Evolutionary conservation across 2,888 invertebrate species (phyloP).

Genomic region (Flabesymbios commensalis): DNA sequence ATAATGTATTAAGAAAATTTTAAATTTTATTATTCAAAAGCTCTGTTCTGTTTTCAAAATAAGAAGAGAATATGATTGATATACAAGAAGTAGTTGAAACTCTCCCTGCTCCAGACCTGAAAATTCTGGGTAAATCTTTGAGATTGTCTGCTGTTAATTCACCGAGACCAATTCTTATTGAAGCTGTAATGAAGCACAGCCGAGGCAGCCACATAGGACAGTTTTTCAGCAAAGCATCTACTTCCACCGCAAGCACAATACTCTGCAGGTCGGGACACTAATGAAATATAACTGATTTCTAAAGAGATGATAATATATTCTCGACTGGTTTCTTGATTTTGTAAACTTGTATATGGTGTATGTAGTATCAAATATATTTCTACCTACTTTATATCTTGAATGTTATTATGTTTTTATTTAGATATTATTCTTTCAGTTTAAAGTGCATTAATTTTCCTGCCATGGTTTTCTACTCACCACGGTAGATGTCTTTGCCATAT

Average conservation of each 20-base stretch:
- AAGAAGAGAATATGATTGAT: conserved; percentile 27
- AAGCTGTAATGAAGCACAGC: conserved; percentile 8
- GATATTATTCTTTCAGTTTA: too few species aligned
- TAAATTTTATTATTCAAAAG: background rate
- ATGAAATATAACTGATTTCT: too few species aligned
- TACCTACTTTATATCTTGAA: too few species aligned
- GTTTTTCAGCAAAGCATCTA: conserved; percentile 8
- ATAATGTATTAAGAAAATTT: too few species aligned
- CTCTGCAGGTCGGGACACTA: too few species aligned
- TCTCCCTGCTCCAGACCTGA: conserved; percentile 57
- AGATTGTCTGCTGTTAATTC: conserved; percentile 18
- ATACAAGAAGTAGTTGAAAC: conserved; percentile 52
- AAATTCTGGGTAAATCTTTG: conserved; percentile 57
- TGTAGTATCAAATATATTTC: background rate
- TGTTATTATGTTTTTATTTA: too few species aligned
- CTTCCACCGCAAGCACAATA: too few species aligned
- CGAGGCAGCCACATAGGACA: background rate
- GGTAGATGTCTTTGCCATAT: too few species aligned
- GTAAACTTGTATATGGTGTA: background rate
- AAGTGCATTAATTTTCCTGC: too few species aligned
- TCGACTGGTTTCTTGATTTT: too few species aligned
- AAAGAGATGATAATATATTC: too few species aligned
- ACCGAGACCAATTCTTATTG: background rate
- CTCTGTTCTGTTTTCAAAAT: background rate
- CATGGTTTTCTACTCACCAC: too few species aligned